phyloP scores from a whole-genome alignment of 2,113 vertebrate genomes.

The Piprites chloris region DNA sequence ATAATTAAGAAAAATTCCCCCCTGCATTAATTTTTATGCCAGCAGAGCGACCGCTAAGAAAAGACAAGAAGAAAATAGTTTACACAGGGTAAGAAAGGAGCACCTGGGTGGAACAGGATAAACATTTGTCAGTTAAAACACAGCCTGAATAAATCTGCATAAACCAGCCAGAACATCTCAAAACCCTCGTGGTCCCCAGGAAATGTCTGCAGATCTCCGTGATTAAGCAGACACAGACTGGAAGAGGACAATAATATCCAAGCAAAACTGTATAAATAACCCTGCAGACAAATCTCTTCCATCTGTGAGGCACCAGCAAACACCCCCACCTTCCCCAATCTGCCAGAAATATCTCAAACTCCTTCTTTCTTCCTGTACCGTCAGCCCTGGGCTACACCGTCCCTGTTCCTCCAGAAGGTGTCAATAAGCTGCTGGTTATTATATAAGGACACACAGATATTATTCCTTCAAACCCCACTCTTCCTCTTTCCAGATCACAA shows the following conservation, averaged over 20 bases:
- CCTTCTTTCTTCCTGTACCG: background rate
- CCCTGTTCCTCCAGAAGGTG: background rate
- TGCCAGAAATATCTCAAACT: background rate
- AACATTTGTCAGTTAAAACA: background rate
- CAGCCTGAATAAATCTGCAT: background rate
- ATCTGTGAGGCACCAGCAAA: accelerated
- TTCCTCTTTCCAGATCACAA: background rate
- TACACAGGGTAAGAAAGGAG: background rate
- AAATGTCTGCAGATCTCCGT: background rate
- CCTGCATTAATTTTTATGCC: accelerated
- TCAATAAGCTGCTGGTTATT: background rate
- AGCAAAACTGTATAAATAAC: accelerated
- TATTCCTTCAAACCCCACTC: accelerated
- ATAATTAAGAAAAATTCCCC: background rate
- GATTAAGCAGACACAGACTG: background rate
- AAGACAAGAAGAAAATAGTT: background rate
- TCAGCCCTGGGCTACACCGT: background rate
- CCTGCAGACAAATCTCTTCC: accelerated
- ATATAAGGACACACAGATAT: accelerated
- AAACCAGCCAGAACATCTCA: accelerated
- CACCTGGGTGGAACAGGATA: background rate
- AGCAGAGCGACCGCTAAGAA: background rate
- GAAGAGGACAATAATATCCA: accelerated
- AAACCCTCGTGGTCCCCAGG: background rate
- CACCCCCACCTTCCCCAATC: background rate